Conservation (phyloP, 2,797 vertebrate genomes). For the Premnoplex brunnescens region DNA sequence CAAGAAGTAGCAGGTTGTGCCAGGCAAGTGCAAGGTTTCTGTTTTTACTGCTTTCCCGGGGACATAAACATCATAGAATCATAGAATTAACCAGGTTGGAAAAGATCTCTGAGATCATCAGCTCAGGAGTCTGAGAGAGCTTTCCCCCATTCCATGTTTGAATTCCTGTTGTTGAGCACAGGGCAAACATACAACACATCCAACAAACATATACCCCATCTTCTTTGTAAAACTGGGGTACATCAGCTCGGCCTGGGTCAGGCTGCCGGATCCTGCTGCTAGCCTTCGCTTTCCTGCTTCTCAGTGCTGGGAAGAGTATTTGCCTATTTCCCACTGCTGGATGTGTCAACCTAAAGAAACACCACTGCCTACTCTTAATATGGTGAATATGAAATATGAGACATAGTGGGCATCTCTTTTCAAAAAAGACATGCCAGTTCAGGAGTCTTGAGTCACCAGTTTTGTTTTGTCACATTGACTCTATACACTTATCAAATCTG, state of each 20-base stretch:
- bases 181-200: accelerated
- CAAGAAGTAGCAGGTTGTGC: neutral
- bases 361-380: neutral
- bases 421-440: neutral
- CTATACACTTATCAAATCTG: neutral
- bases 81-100: too few species aligned
- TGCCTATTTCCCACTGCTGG: neutral
- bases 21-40: neutral
- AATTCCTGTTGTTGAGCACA: neutral
- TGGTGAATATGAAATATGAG: neutral
- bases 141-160: neutral
- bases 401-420: neutral
- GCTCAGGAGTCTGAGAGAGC: neutral
- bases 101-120: too few species aligned
- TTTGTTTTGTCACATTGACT: neutral
- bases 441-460: neutral
- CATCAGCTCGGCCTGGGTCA: neutral
- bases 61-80: neutral
- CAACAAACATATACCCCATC: neutral
- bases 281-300: neutral
- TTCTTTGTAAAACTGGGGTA: neutral
- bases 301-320: neutral
- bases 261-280: neutral
- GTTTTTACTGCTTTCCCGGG: neutral
- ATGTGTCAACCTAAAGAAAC: accelerated